Evolutionary conservation across 2,888 invertebrate genomes (phyloP), one percentile per base, ranked within the genome.

Genomic region (Hydrotaea diabolus): DNA sequence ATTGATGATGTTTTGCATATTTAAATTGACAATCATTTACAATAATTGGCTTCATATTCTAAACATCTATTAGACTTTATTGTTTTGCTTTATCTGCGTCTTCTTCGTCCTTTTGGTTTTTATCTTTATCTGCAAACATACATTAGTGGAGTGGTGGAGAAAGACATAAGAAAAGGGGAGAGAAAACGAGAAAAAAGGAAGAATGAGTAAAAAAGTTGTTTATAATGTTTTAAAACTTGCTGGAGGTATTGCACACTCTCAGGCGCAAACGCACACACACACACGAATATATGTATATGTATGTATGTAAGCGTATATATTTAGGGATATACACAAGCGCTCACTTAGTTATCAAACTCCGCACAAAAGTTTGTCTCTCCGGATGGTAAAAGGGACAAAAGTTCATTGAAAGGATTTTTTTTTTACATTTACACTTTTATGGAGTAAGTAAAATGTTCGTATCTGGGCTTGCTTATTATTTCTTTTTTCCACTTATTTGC

Each of bases 41-140:
- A 85, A 85, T 69, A 69, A 69, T 85, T 85, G 85, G 79, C 85
- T 82, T 82, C 85, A 85, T 85, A 82, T 82, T 77, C 77, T 57
- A 43, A 55, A 15, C 75, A 64, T 77, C 23, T 55, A 57, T 69
- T 59, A 73, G 9, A 17, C 72, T 64, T 73, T 39, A 55, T 62
- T 77, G 64, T 78, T 75, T 73, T 80, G 76, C 66, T 75, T 82
- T 72, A 71, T 36, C 53, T 76, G 46, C 59, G 17, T 59, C 5
- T 73, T 57, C 21, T 55, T 49, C n/a, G 31, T 39, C n/a, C n/a
- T n/a, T n/a, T n/a, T n/a, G n/a, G n/a, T 72, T 53, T 17, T 11
- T 59, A 59, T 69, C 43, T 55, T 39, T 82, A 59, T 83, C 72
- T 55, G 43, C 43, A 72, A 73, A 71, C 75, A 64, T n/a, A 55